A percentile compares a stretch with the other conserved stretches of the same genome.
phyloP scores from a whole-genome alignment of 2,797 vertebrate genomes.

The Pseudocheirus occidentalis region DNA sequence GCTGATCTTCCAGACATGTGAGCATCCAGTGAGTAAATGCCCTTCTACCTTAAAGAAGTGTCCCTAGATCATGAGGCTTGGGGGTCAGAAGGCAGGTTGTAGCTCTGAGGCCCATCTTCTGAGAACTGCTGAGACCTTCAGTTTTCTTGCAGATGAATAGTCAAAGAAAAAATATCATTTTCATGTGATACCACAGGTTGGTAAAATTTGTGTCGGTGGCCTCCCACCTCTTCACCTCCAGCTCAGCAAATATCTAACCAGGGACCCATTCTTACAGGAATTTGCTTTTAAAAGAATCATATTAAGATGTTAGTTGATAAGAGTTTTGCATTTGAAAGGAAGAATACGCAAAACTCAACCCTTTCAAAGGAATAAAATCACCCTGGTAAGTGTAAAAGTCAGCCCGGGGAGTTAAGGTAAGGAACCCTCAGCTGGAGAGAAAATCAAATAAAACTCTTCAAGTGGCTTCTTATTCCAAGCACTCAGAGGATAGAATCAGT shows the following conservation, averaged over 20 bases:
- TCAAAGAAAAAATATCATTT: neutral
- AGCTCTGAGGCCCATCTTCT: constrained; percentile 18
- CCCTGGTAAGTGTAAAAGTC: neutral
- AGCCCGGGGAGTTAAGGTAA: neutral
- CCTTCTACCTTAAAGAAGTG: constrained; percentile 10
- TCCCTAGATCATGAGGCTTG: neutral
- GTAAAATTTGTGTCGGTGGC: neutral
- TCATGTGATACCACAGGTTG: neutral
- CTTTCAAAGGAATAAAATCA: constrained; percentile 40
- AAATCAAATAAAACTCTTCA: neutral
- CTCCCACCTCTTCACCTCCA: neutral
- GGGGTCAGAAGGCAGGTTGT: neutral
- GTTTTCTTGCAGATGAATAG: neutral
- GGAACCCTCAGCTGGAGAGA: neutral
- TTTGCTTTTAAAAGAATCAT: neutral
- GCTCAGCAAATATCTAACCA: neutral
- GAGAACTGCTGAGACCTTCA: neutral
- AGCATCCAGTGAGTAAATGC: constrained; percentile 54
- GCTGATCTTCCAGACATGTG: constrained; percentile 78
- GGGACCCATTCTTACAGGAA: neutral
- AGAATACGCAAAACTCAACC: neutral
- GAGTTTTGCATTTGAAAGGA: neutral
- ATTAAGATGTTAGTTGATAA: neutral
- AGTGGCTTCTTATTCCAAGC: neutral
- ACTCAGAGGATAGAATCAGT: neutral